A percentile compares a stretch with the other conserved stretches of the same genome.
Conservation (phyloP, 1,140 invertebrate species). For the Acromyrmex heyeri region DNA sequence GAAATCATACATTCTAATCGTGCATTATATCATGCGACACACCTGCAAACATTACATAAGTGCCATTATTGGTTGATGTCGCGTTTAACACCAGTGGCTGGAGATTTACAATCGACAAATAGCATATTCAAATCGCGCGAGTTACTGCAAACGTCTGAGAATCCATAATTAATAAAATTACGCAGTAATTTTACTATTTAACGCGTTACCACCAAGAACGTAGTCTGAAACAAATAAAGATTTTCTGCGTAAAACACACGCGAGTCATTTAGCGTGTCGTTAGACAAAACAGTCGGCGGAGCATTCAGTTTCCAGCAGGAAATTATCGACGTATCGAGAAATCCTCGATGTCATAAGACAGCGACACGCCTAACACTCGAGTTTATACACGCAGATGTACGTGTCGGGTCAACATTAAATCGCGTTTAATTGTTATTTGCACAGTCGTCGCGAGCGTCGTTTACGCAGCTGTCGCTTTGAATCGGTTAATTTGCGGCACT, state of each 20-base stretch:
- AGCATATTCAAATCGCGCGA: neutral
- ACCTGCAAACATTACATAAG: constrained; percentile 31
- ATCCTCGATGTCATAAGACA: constrained; percentile 40
- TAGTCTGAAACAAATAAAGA: constrained; percentile 34
- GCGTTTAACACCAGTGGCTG: neutral
- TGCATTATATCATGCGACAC: neutral
- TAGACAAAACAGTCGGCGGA: constrained; percentile 66
- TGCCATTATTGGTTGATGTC: neutral
- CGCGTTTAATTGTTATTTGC: constrained; percentile 70
- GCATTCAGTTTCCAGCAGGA: neutral
- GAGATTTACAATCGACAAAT: constrained; percentile 56
- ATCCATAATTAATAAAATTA: constrained; percentile 17
- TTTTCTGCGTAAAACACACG: constrained; percentile 21
- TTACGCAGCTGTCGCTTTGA: constrained; percentile 61
- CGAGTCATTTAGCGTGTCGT: constrained; percentile 73
- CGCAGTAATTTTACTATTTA: constrained; percentile 41
- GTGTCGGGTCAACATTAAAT: constrained; percentile 32
- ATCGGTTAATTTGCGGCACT: constrained; percentile 51
- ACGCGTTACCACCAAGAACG: neutral
- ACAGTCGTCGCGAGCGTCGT: constrained; percentile 52
- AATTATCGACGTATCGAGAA: constrained; percentile 68
- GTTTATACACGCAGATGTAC: constrained; percentile 10
- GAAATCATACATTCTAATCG: neutral
- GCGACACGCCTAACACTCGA: constrained; percentile 41
- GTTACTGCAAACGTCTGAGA: neutral